Base-by-base conservation (phyloP, 1,140 invertebrate species). In the Helicoverpa zea region DNA sequence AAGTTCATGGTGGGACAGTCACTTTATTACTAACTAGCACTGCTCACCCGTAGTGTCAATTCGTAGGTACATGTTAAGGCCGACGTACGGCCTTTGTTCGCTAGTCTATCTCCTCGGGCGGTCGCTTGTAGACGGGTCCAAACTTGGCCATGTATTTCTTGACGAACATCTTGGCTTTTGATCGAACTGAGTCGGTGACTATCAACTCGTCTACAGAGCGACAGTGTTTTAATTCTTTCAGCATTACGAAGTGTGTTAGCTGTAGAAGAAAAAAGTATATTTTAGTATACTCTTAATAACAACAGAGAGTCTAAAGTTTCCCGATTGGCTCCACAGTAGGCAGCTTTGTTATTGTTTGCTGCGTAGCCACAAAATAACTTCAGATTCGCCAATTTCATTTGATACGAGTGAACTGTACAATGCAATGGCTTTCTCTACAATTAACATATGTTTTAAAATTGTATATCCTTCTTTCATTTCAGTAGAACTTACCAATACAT, bases 91-190 rank as follows among this genome's bases (percentile, higher is more conserved):
- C 61, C 49, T 30, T 12, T 7, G 10, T 56, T 12, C 58, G 89
- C 86, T 95, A 95, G 73, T 95, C 95, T 49, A 90, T 87, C 66
- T 97, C 97, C 80, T 97, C 96, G 7, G 95, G 95, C 35, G 96
- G 96, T 84, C 96, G 95, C 81, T 95, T 95, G 88, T 97, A 97
- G 29, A 96, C 95, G 14, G 96, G 96, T 1, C 97, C 98, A 95
- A 98, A 99, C 94, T 98, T 99, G 10, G 96, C 96, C 99, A 99
- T 99, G 92, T 99, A 99, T 91, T 99, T 99, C 84, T 97, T 97
- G 23, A 99, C 98, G 94, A 98, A 99, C 92, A 99, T 99, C 92
- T 97, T 98, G 2, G 98, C 98, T 95, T 99, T 99, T 81, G 97
- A 96, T 84, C 98, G 98, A 0, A 99, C 98, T 81, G 98, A 98